phyloP scores from a whole-genome alignment of 1,140 invertebrate species.

The Bombus ignitus region DNA sequence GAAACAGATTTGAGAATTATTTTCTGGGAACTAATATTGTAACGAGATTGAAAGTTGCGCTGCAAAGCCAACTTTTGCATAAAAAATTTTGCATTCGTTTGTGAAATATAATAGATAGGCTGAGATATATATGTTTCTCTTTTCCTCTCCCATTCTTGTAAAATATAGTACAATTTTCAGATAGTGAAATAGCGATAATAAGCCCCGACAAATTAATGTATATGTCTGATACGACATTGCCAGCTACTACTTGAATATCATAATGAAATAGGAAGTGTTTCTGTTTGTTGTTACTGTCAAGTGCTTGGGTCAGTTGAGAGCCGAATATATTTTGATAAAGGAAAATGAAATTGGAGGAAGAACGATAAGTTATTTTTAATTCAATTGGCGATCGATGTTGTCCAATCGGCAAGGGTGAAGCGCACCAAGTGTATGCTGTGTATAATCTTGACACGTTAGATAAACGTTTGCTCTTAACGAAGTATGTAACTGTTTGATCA shows the following conservation, averaged over 20 bases:
- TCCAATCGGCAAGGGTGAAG: not conserved
- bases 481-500: conserved; percentile 1
- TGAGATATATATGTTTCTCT: too few species aligned
- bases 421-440: too few species aligned
- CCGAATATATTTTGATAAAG: too few species aligned
- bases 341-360: not conserved
- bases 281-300: not conserved
- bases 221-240: not conserved
- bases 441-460: conserved; percentile 9
- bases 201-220: not conserved
- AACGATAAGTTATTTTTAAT: not conserved
- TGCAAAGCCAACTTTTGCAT: too few species aligned
- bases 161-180: too few species aligned
- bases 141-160: too few species aligned
- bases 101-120: too few species aligned
- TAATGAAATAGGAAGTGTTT: not conserved
- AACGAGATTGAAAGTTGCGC: too few species aligned
- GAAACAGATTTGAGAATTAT: too few species aligned
- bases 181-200: conserved; percentile 22
- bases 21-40: too few species aligned
- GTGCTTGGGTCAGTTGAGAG: too few species aligned
- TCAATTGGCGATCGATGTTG: not conserved
- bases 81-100: too few species aligned
- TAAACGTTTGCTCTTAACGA: conserved; percentile 1
- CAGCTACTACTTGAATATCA: conserved; percentile 13